Evolutionary conservation across 2,113 vertebrate species (phyloP).

Genomic region (Brachyhypopomus gauderio): DNA sequence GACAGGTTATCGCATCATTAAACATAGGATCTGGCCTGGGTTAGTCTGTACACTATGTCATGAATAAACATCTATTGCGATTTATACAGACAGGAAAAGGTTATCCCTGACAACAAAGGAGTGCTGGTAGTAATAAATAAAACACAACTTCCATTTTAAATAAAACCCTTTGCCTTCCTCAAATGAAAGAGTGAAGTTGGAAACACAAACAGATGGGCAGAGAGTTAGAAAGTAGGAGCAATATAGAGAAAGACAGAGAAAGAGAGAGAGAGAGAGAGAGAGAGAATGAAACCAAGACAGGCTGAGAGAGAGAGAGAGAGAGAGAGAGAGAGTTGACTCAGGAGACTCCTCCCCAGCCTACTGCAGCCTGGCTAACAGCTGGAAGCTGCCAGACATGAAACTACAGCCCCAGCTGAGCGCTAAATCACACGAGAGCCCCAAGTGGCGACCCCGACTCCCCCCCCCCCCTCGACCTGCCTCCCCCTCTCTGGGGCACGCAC

Average conservation of each 20-base stretch:
- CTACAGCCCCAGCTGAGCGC: constrained; percentile 29
- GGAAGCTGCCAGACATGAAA: constrained; percentile 40
- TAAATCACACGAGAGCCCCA: constrained; percentile 34
- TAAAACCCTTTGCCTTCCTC: background rate
- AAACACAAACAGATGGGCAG: background rate
- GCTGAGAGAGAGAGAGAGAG: constrained; percentile 18
- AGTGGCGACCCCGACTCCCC: constrained; percentile 29
- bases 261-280: background rate
- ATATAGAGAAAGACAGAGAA: background rate
- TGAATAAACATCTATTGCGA: too few relatives aligned
- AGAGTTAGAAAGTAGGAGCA: background rate
- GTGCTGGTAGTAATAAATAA: too few relatives aligned
- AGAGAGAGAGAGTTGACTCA: background rate
- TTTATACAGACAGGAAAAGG: too few relatives aligned
- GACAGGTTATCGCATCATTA: background rate
- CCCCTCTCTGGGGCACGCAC: constrained; percentile 24
- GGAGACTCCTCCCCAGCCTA: background rate
- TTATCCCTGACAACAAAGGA: too few relatives aligned
- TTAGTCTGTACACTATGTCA: background rate
- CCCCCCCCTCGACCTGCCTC: background rate
- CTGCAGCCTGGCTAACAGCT: constrained; percentile 41
- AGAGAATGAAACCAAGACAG: constrained; percentile 28
- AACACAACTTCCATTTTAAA: background rate
- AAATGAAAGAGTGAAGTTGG: background rate
- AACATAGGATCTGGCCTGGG: too few relatives aligned